phyloP scores from a whole-genome alignment of 2,797 vertebrate species.

The Alfaro cultratus region DNA sequence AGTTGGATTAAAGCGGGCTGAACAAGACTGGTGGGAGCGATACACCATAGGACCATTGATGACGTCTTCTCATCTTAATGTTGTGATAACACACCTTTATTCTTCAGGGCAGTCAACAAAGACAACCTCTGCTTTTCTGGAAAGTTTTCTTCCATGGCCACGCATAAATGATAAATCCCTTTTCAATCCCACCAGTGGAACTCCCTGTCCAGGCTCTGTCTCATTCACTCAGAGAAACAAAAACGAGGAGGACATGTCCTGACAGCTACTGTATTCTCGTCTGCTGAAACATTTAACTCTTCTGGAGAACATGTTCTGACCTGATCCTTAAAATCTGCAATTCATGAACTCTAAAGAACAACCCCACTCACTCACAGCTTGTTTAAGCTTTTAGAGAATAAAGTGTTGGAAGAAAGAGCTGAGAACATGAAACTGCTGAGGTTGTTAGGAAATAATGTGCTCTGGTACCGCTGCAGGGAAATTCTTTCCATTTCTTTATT shows the following conservation, averaged over 20 bases:
- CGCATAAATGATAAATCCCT: background rate
- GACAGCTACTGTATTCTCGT: conserved; percentile 6
- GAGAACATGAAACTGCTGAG: conserved; percentile 55
- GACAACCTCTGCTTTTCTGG: background rate
- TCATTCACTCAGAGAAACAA: background rate
- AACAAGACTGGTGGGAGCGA: background rate
- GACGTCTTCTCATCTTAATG: background rate
- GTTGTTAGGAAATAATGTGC: conserved; percentile 56
- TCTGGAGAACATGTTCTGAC: conserved; percentile 5
- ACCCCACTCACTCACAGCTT: conserved; percentile 14
- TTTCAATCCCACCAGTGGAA: conserved; percentile 5
- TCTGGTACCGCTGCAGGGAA: conserved; percentile 41
- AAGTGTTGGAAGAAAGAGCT: conserved; percentile 30
- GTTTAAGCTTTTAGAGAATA: conserved; percentile 37
- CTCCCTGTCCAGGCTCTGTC: background rate
- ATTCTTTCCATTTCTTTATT: conserved; percentile 69
- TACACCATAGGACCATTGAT: background rate
- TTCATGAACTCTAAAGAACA: conserved; percentile 12
- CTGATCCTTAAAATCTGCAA: conserved; percentile 16
- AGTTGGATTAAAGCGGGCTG: background rate
- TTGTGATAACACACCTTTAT: background rate
- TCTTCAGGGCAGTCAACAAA: background rate
- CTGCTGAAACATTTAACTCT: conserved; percentile 5
- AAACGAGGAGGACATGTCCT: conserved; percentile 8
- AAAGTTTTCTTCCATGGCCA: background rate